Evolutionary conservation across 2,797 vertebrate genomes (phyloP), one percentile per base, ranked within the genome.

Genomic region (Pampus argenteus): DNA sequence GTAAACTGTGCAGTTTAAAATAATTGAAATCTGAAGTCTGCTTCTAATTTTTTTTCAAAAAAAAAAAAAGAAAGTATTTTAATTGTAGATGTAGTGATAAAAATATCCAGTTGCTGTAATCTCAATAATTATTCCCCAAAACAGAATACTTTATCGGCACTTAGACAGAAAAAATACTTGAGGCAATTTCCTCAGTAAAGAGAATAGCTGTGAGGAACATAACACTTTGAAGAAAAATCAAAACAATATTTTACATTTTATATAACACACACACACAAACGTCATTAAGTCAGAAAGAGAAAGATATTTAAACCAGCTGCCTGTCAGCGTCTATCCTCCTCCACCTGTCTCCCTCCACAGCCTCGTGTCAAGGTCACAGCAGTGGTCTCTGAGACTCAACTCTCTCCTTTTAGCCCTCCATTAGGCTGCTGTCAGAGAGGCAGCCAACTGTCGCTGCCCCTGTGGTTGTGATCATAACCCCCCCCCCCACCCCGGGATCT

Each of bases 361-460:
- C 47, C 61, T 79, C 58, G 45, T 68, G 80, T 82, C 82, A 89
- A 88, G 85, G 90, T 87, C 77, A 84, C 73, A 83, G 78, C 67
- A 66, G 40, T 58, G 57, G 63, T 77, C 78, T 74, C 66, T 45
- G 52, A 20, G 69, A 81, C 76, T 59, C 23, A 28, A 74, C 68
- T 85, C 42, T 62, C 29, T 81, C 72, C 82, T 82, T 87, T 91
- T 87, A 92, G 84, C 47, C 76, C 71, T 88, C 80, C 72, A 91
- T 93, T 90, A 90, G 80, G 64, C 68, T 56, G 18, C 77, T 88
- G 85, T 88, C 90, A 89, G 76, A 65, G 11, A 74, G 68, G 72
- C 74, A 87, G 74, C 84, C 88, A 83, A 83, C 84, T 86, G 85
- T 85, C 76, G 51, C 48, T 13, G 51, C 80, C 66, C 68, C 76